Conservation (phyloP, 1,140 invertebrate genomes). For the Carcinoscorpius rotundicauda region DNA sequence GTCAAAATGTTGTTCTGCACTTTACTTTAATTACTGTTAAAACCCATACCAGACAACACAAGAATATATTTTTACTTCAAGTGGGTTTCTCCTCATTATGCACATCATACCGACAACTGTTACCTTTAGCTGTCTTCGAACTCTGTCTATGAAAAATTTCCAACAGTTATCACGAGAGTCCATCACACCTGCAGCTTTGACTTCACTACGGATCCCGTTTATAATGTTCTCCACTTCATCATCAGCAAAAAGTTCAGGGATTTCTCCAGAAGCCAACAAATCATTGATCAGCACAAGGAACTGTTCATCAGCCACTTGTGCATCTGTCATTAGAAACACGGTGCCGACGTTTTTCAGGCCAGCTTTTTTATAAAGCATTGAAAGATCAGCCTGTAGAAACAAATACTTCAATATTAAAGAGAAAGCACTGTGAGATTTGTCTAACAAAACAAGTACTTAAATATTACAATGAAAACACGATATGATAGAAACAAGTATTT, state of each 20-base stretch:
- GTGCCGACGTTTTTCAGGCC: constrained; percentile 87
- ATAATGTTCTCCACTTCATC: constrained; percentile 95
- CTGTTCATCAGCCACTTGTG: constrained; percentile 86
- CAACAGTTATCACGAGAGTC: constrained; percentile 93
- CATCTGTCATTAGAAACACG: constrained; percentile 93
- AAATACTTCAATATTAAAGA: too few relatives aligned
- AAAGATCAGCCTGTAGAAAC: constrained; percentile 55
- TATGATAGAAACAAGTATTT: too few relatives aligned
- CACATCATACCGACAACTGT: too few relatives aligned
- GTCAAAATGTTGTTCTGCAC: too few relatives aligned
- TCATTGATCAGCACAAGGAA: constrained; percentile 94
- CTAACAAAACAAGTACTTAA: too few relatives aligned
- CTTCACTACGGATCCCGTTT: constrained; percentile 72
- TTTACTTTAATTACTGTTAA: too few relatives aligned
- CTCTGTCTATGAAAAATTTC: constrained; percentile 94
- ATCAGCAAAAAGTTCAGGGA: constrained; percentile 87
- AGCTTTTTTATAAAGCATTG: constrained; percentile 72
- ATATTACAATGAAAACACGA: too few relatives aligned
- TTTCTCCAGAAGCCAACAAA: constrained; percentile 86
- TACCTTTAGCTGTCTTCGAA: constrained; percentile 76
- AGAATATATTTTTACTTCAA: too few relatives aligned
- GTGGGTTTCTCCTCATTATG: too few relatives aligned
- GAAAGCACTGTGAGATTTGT: too few relatives aligned
- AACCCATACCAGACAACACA: too few relatives aligned
- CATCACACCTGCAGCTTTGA: constrained; percentile 59